Base-by-base conservation (phyloP, 1,140 invertebrate genomes). In the Rhopalosiphum maidis region DNA sequence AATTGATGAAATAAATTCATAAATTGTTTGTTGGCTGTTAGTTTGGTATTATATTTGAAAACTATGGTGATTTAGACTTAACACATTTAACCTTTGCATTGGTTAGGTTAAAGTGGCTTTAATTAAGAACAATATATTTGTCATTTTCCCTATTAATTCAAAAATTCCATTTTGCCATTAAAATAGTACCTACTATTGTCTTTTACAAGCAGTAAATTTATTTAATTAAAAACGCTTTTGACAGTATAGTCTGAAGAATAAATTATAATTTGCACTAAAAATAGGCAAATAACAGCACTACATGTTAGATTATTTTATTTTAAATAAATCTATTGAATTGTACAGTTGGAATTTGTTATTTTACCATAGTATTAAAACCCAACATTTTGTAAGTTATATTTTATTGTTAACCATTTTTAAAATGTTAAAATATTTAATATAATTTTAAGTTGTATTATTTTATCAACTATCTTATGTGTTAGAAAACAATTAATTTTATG, bases 1-100 rank as follows among this genome's bases (percentile, higher is more conserved):
- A 99, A 96, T 94, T 94, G 87, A 94, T 95, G 94, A 94, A 85
- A 43, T 23, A 8, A 22, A 93, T 86, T 86, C 35, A 86, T 86
- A 85, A 54, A 21, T 54, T 86, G 5, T 21, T 7, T 86, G 30
- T 92, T 82, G 43, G 37, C 35, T 37, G 48, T 85, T 93, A 93
- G 91, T 93, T 86, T 54, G 68, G 90, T 83, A 68, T 77, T 92
- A 22, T 82, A 51, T 30, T 86, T 92, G 21, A 30, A 51, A 68
- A 90, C 54, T 90, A 85, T 85, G 43, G 77, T 37, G 25, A 85
- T 37, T 54, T 93, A 93, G 82, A 93, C 48, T 85, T 55, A 51
- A 54, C n/a, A 37, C 48, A 23, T 37, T 37, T 93, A 55, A 54
- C 25, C 51, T 37, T 86, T 51, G 43, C 43, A 37, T 51, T 93